Base-by-base conservation (phyloP, 2,888 invertebrate genomes). In the Trichogramma dendrolimi region DNA sequence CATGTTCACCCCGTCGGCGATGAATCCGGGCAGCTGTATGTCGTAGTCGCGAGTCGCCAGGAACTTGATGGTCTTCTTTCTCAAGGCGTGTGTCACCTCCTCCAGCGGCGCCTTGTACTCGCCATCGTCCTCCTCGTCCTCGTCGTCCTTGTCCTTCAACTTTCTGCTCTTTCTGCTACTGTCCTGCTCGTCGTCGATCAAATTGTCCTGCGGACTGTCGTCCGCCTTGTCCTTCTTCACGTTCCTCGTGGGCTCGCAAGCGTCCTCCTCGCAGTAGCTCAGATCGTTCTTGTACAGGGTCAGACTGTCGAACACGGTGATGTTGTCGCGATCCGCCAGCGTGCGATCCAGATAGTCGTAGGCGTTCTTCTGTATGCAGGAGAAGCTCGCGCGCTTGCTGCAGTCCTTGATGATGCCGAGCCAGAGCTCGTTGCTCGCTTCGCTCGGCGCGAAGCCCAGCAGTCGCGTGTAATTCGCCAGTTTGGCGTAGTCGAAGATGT, bases 41-140 rank as follows among this genome's bases (percentile, higher is more conserved):
- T 88, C 87, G 75, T 92, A 81, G 72, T 92, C 89, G 69, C 92
- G 90, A 0, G 89, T 90, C 77, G 89, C 87, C 39, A 92, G 80
- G 72, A 92, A 92, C 71, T 87, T 86, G 0, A 87, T 79, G 6
- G 87, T 85, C 74, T 88, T 89, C 51, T 85, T 86, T 71, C 88
- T 87, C 0, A 92, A 76, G 0, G 88, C 85, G 67, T 86, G 85
- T 0, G 90, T 87, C 11, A 92, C 85, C 80, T 90, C 90, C 80
- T 90, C 88, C 59, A 91, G 77, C n/a, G 88, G 88, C 27, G 86
- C 82, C 14, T 69, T 66, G 40, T 66, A 65, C 59, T 75, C 71
- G 43, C 73, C 67, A 40, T 67, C 62, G 38, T 72, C 69, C 14
- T 66, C 64, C 4, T 71, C 71, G 4, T 69, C 72, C 61, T 73